phyloP scores from a whole-genome alignment of 2,113 vertebrate genomes.

The Columba livia region DNA sequence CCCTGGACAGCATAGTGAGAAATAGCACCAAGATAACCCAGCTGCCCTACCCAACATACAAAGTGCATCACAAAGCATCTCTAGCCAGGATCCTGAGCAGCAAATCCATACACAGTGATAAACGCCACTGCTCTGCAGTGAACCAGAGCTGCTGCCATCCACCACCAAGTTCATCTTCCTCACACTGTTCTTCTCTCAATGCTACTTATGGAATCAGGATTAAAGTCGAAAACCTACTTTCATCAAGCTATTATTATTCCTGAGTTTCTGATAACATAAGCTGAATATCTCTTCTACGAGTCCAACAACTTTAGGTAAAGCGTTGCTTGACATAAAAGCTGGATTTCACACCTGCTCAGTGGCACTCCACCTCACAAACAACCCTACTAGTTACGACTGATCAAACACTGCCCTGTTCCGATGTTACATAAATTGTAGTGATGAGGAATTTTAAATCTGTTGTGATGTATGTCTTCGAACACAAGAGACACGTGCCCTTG shows the following conservation, averaged over 20 bases:
- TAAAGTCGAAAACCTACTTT: neutral
- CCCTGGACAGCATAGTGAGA: neutral
- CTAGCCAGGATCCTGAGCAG: neutral
- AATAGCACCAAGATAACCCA: neutral
- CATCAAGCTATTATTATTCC: neutral
- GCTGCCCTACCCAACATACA: fast-evolving
- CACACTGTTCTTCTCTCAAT: neutral
- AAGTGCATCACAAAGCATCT: neutral
- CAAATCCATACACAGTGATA: neutral
- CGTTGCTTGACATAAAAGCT: neutral
- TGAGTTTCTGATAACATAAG: neutral
- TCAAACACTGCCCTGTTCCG: fast-evolving
- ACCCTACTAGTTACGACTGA: neutral
- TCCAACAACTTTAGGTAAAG: neutral
- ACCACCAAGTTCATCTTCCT: neutral
- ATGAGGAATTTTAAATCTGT: neutral
- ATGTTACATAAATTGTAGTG: neutral
- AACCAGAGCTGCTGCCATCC: neutral
- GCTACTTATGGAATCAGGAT: neutral
- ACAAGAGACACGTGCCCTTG: neutral
- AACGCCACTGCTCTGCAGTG: neutral
- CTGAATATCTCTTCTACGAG: neutral
- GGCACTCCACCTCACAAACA: neutral
- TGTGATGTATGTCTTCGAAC: neutral
- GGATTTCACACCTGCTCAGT: neutral